Evolutionary conservation across 2,888 invertebrate genomes (phyloP), one percentile per base, ranked within the genome.

Genomic region (Drosophila yooni): DNA sequence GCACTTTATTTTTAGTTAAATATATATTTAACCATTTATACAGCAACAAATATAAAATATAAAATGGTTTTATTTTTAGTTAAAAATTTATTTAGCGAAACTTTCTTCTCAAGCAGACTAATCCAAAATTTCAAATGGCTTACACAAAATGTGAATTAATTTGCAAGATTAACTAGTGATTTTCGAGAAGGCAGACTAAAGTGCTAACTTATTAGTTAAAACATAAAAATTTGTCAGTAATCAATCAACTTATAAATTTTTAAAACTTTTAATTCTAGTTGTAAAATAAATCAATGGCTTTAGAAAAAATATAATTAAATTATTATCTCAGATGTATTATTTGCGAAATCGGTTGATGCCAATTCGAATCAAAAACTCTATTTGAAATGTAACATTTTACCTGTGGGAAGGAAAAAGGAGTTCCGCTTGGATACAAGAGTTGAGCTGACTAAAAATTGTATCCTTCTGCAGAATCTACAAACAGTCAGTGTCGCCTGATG

Each of bases 141-240:
- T 7, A 21, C 13, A 21, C 3, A 21, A 21, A 43, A 43, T 43
- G 21, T 13, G 3, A 46, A 13, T 7, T 13, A 43, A 13, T 13
- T 13, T 13, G 6, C 46, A 1, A 21, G 13, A 1, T 13, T 13
- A 46, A 21, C n/a, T 11, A n/a, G 3, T 4, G 10, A 11, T 4
- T 43, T 43, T 2, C 43, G 5, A 43, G 21, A 1, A 7, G 13
- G 21, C 21, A 13, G 21, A 46, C 7, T 21, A 46, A 13, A 46
- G 3, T 13, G 7, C 2, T 13, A 21, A 13, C 0, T 7, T 3
- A 7, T 13, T 21, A 13, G 6, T 43, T 6, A 0, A 11, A 11
- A 7, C 1, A 43, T n/a, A n/a, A n/a, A 2, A 40, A 11, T 43
- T 21, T 21, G 7, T 11, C 6, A n/a, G n/a, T n/a, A n/a, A 11